phyloP scores from a whole-genome alignment of 2,888 invertebrate genomes.

The Tetanocera ferruginea region DNA sequence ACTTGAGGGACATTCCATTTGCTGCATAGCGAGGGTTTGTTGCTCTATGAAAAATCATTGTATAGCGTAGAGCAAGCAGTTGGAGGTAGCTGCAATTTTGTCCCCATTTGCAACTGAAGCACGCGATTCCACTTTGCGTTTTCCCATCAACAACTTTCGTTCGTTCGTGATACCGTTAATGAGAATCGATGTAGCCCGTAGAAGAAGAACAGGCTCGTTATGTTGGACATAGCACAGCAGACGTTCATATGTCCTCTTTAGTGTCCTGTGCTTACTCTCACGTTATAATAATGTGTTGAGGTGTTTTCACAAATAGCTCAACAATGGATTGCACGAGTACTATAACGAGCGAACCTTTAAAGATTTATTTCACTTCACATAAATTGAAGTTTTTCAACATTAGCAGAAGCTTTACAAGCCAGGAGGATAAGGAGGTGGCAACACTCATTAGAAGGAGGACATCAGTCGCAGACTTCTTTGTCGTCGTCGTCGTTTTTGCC shows the following conservation, averaged over 20 bases:
- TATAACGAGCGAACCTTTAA: slow-evolving; percentile 51
- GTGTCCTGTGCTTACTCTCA: slow-evolving; percentile 8
- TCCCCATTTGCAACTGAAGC: slow-evolving; percentile 25
- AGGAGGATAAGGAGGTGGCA: slow-evolving; percentile 43
- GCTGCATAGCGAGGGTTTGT: neutral
- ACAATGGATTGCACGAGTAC: slow-evolving; percentile 51
- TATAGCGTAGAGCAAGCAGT: neutral
- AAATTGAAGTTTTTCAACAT: slow-evolving; percentile 51
- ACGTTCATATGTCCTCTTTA: neutral
- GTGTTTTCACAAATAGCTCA: slow-evolving; percentile 60
- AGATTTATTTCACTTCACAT: slow-evolving; percentile 56
- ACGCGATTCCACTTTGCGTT: slow-evolving; percentile 38
- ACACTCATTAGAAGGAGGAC: slow-evolving; percentile 28
- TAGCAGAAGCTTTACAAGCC: neutral
- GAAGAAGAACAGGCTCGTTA: slow-evolving; percentile 1
- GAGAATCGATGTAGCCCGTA: slow-evolving; percentile 46
- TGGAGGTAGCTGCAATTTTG: slow-evolving; percentile 17
- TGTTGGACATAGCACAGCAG: neutral
- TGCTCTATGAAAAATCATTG: neutral
- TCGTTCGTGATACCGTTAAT: slow-evolving; percentile 39
- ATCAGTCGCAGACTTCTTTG: neutral
- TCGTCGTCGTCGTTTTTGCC: neutral
- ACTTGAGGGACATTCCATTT: slow-evolving; percentile 45
- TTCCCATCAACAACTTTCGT: neutral
- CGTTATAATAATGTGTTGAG: slow-evolving; percentile 54